Base-by-base conservation (phyloP, 2,113 vertebrate species). In the Chamaetylas fuelleborni region DNA sequence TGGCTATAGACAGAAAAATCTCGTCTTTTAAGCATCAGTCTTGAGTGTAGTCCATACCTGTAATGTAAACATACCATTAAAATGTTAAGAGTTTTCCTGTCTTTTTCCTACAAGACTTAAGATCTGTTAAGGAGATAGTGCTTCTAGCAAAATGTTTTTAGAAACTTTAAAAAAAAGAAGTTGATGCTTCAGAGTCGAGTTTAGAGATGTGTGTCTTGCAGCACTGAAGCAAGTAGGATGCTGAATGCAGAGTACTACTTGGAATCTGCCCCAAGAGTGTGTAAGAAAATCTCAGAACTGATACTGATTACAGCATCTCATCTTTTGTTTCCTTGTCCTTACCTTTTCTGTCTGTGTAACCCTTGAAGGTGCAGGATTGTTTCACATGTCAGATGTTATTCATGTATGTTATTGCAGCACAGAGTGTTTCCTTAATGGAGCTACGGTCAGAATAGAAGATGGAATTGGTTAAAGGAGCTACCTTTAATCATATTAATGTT, bases 1-100 rank as follows among this genome's bases (percentile, higher is more conserved):
- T 33, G 25, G 53, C 8, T 5, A 5, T 34, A 67, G 22, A 57
- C 31, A 36, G 26, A 24, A 31, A 50, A 25, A 13, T 15, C 19
- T 72, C 1, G 1, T 58, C 4, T 58, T 79, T 60, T 60, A 88
- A 47, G 16, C 12, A 19, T 0, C 17, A 29, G 10, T 67, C 26
- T 24, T 3, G 33, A 40, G 53, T 0, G 1, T 51, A 40, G 36
- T 69, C 24, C 43, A 61, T 48, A n/a, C 19, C 13, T 72, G 33
- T 65, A n/a, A 19, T 40, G 18, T 6, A 2, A 76, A 48, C 1
- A 0, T 45, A 28, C 4, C 0, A 0, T 60, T 69, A 51, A 74
- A 76, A 64, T 29, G 17, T 31, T 85, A 3, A 51, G 28, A 22
- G 22, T 43, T 88, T 40, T 80, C 14, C 14, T 60, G 14, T 40